Conservation (phyloP, 2,113 vertebrate species). For the Zapornia atra region DNA sequence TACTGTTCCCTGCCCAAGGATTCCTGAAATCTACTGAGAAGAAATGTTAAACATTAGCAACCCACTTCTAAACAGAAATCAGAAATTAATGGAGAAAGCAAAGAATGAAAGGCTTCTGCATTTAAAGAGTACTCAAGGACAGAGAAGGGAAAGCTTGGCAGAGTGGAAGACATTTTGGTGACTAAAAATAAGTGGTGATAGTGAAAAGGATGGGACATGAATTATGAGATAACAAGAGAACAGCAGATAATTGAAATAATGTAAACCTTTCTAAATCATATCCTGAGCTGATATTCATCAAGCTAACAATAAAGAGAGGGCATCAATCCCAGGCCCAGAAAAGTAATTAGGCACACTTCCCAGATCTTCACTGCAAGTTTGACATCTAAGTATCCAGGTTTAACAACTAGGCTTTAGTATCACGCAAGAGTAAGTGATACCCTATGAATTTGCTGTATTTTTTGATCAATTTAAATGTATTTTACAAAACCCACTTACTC, state of each 20-base stretch:
- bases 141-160: neutral
- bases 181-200: neutral
- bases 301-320: neutral
- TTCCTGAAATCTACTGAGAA: neutral
- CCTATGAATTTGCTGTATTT: neutral
- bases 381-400: neutral
- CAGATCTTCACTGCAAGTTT: neutral
- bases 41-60: neutral
- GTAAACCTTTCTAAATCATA: neutral
- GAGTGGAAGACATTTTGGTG: neutral
- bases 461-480: neutral
- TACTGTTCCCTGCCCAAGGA: neutral
- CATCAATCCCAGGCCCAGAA: neutral
- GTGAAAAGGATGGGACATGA: neutral
- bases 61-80: neutral
- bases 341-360: neutral
- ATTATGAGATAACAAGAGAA: neutral
- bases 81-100: neutral
- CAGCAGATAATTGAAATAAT: neutral
- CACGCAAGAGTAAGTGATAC: neutral
- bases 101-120: neutral
- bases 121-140: neutral
- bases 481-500: neutral
- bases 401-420: neutral
- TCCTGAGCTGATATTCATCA: neutral